These are phyloP conservation scores for Sus cebifrons DNA, from an alignment of 2,797 vertebrate species.

Conservation along the genomic window DNA sequence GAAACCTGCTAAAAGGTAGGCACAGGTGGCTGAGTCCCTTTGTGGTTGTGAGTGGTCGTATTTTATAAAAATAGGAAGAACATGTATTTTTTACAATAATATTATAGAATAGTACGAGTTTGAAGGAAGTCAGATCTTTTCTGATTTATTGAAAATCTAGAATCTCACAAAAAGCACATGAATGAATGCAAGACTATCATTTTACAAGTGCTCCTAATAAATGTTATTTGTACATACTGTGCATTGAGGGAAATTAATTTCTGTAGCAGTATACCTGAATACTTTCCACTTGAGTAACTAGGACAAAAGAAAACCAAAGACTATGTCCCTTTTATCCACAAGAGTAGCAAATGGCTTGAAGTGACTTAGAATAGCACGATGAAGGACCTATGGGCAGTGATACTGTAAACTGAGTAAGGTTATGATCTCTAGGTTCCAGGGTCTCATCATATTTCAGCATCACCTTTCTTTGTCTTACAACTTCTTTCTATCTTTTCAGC, in stretches of 20 bases:
- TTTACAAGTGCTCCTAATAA: slow-evolving; percentile 57
- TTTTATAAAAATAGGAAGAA: slow-evolving; percentile 63
- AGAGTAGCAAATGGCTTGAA: slow-evolving; percentile 56
- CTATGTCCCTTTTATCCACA: neutral
- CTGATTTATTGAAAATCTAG: slow-evolving; percentile 45
- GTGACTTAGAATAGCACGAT: slow-evolving; percentile 36
- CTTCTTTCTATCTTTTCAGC: slow-evolving; percentile 11
- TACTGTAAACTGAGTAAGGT: slow-evolving; percentile 38
- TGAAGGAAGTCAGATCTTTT: slow-evolving; percentile 60
- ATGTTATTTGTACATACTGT: slow-evolving; percentile 54
- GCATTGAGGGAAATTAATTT: slow-evolving; percentile 61
- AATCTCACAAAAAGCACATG: slow-evolving; percentile 36
- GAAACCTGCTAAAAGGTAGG: slow-evolving; percentile 45
- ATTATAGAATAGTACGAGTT: slow-evolving; percentile 18
- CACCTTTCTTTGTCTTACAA: slow-evolving; percentile 47
- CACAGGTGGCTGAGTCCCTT: slow-evolving; percentile 12
- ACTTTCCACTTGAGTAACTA: slow-evolving; percentile 20
- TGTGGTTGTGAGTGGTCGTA: slow-evolving; percentile 15
- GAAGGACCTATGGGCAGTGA: slow-evolving; percentile 1
- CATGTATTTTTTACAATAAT: slow-evolving; percentile 59
- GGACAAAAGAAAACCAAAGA: slow-evolving; percentile 55
- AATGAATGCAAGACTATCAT: slow-evolving; percentile 25
- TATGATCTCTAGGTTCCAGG: neutral
- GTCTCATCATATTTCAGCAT: slow-evolving; percentile 8
- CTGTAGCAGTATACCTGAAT: slow-evolving; percentile 32